Conservation (phyloP, 1,140 invertebrate genomes). For the Tigriopus japonicus region DNA sequence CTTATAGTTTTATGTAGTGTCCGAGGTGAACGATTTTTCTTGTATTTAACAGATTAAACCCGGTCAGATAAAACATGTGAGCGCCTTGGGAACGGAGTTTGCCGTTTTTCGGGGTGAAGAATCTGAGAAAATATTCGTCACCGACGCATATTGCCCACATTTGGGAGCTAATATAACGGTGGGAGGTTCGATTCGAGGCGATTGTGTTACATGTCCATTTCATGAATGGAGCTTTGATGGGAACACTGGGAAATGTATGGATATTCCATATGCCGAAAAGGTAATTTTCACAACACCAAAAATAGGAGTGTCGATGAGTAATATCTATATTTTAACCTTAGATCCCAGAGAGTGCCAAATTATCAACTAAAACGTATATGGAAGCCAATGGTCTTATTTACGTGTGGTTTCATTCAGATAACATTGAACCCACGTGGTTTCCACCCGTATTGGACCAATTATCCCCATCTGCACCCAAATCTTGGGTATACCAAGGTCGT, state of each 20-base stretch:
- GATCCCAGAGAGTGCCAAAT: conserved; percentile 16
- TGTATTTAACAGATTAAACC: not conserved
- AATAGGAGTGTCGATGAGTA: not conserved
- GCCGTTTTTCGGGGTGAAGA: conserved; percentile 46
- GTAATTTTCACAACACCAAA: conserved; percentile 23
- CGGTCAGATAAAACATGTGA: not conserved
- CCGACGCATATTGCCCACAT: conserved; percentile 76
- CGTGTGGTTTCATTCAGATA: conserved; percentile 64
- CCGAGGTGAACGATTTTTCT: not conserved
- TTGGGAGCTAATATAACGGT: conserved; percentile 62
- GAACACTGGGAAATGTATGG: conserved; percentile 43
- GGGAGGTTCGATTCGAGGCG: conserved; percentile 48
- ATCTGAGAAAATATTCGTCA: conserved; percentile 36
- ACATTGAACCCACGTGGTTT: conserved; percentile 44
- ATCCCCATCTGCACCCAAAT: conserved; percentile 16
- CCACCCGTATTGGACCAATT: conserved; percentile 37
- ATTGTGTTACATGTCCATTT: conserved; percentile 71
- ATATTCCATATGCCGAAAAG: conserved; percentile 44
- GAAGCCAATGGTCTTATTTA: conserved; percentile 56
- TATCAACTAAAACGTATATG: conserved; percentile 18
- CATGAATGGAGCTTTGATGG: conserved; percentile 64
- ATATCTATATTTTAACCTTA: not conserved
- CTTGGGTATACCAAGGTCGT: conserved; percentile 43
- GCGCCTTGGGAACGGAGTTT: conserved; percentile 43
- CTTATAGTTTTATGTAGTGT: not conserved